Conservation (phyloP, 2,113 vertebrate genomes). For the Recurvirostra avosetta region DNA sequence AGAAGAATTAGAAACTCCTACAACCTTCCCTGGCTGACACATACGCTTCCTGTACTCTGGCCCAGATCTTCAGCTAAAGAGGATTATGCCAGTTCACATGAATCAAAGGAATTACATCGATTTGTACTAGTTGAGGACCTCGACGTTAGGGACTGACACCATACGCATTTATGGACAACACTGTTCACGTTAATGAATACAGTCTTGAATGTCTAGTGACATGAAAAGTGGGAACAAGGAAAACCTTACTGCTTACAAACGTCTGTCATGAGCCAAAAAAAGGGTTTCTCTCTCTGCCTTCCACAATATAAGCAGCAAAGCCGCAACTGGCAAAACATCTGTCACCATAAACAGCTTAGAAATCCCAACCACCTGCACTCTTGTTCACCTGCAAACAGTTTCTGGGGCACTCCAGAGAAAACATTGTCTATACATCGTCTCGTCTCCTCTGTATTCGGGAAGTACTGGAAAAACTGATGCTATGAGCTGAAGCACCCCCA, state of each 20-base stretch:
- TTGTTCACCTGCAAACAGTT: neutral
- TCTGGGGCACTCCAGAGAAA: neutral
- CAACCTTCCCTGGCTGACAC: neutral
- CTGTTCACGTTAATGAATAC: neutral
- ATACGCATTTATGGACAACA: neutral
- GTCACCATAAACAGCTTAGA: neutral
- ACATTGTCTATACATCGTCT: accelerated
- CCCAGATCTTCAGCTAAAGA: neutral
- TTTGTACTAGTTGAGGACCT: neutral
- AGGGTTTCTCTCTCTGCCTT: neutral
- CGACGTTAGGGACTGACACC: neutral
- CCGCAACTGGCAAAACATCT: neutral
- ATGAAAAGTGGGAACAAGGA: neutral
- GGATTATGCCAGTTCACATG: neutral
- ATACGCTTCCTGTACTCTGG: neutral
- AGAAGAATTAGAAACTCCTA: neutral
- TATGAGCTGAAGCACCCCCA: neutral
- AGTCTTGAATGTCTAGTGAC: neutral
- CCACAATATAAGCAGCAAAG: neutral
- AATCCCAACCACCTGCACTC: neutral
- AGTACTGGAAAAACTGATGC: neutral
- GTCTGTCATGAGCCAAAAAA: neutral
- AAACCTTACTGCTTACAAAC: neutral
- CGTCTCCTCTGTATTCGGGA: neutral
- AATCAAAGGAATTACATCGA: neutral